These are phyloP conservation scores for Luehdorfia chinensis DNA, from an alignment of 1,140 invertebrate species.

Conservation along the genomic window DNA sequence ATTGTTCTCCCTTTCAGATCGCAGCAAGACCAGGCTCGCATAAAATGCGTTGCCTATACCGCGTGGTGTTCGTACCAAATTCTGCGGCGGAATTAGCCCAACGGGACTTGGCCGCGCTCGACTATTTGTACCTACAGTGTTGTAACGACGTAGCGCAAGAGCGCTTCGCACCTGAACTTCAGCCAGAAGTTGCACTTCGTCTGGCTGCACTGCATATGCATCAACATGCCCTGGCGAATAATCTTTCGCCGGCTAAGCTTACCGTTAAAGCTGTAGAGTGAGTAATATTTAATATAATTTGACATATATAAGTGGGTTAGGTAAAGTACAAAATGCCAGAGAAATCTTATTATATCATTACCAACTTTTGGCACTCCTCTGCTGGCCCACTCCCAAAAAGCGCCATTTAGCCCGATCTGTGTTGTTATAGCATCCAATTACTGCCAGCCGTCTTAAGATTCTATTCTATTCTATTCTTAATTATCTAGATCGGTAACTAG, in stretches of 20 bases:
- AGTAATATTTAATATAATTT: slow-evolving; percentile 78
- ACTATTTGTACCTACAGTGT: slow-evolving; percentile 94
- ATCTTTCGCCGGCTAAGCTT: slow-evolving; percentile 85
- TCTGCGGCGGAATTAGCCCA: slow-evolving; percentile 90
- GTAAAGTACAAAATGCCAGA: too few relatives aligned
- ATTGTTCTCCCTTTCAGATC: slow-evolving; percentile 88
- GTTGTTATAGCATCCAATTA: too few relatives aligned
- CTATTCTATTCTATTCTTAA: too few relatives aligned
- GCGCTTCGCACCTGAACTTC: slow-evolving; percentile 91
- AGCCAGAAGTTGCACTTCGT: slow-evolving; percentile 90
- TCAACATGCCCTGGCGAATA: slow-evolving; percentile 89
- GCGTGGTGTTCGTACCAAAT: slow-evolving; percentile 91
- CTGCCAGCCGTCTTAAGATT: too few relatives aligned
- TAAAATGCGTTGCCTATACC: slow-evolving; percentile 91
- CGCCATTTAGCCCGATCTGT: too few relatives aligned
- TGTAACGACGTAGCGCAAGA: slow-evolving; percentile 96
- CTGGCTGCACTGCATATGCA: slow-evolving; percentile 94
- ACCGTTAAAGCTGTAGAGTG: slow-evolving; percentile 93
- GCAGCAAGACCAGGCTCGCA: slow-evolving; percentile 91
- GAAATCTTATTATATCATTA: too few relatives aligned
- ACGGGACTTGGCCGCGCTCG: slow-evolving; percentile 89
- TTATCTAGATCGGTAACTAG: too few relatives aligned
- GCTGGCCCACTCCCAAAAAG: too few relatives aligned
- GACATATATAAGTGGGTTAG: too few relatives aligned
- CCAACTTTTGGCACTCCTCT: too few relatives aligned